Percentiles rank a stretch among this genome's conserved stretches.
Evolutionary conservation across 2,888 invertebrate genomes (phyloP).

Genomic region (Troglohyphantes excavatus): DNA sequence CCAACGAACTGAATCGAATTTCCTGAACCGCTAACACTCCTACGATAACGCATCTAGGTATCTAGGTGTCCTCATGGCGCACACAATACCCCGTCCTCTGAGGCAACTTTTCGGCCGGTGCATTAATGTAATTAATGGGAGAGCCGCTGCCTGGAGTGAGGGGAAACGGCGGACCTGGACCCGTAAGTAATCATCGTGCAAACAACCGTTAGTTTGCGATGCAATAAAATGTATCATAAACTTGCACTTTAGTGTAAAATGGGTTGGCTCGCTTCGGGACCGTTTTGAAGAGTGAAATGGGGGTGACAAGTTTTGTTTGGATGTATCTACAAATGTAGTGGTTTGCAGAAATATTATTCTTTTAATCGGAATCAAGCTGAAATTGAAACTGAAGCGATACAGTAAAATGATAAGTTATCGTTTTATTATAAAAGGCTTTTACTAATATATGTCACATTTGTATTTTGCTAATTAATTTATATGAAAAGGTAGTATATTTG

Average conservation of each 20-base stretch:
- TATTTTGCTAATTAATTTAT: too few species aligned
- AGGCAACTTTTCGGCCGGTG: constrained; percentile 17
- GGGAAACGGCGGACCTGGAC: not conserved
- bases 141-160: constrained; percentile 6
- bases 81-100: not conserved
- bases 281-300: not conserved
- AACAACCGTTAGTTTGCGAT: constrained; percentile 3
- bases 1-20: constrained; percentile 34
- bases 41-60: not conserved
- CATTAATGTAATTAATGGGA: constrained; percentile 44
- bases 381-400: too few species aligned
- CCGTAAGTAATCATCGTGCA: constrained; percentile 26
- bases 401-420: too few species aligned
- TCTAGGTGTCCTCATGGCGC: not conserved
- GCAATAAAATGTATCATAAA: constrained; percentile 6
- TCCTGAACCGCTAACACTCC: not conserved
- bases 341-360: too few species aligned
- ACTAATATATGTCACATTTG: too few species aligned
- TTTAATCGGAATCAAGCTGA: too few species aligned
- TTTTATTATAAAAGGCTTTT: too few species aligned
- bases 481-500: too few species aligned
- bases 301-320: not conserved
- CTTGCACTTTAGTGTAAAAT: not conserved
- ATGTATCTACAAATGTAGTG: too few species aligned
- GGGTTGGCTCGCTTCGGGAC: not conserved